phyloP scores from a whole-genome alignment of 2,797 vertebrate genomes.

The Pristis pectinata region DNA sequence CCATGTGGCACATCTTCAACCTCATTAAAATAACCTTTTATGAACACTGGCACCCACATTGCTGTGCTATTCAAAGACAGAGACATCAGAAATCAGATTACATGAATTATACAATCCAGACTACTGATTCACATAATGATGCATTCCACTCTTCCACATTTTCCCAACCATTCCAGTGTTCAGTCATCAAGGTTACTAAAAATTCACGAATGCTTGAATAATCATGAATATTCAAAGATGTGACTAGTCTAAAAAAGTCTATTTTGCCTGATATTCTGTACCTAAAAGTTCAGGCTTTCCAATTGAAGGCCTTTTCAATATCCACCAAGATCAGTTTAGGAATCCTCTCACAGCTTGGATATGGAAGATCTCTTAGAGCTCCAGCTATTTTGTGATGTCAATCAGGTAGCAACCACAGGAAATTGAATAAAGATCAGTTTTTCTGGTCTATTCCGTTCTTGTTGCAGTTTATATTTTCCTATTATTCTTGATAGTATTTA shows the following conservation, averaged over 20 bases:
- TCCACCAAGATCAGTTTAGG: not conserved
- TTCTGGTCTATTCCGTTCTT: not conserved
- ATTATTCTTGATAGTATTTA: not conserved
- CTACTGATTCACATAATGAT: not conserved
- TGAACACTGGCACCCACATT: not conserved
- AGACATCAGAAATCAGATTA: not conserved
- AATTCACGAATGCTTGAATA: not conserved
- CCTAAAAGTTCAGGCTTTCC: not conserved
- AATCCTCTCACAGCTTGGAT: not conserved
- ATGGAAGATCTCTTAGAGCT: not conserved
- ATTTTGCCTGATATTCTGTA: not conserved
- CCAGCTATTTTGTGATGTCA: not conserved
- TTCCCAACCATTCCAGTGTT: not conserved
- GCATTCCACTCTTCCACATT: not conserved
- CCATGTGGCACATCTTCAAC: not conserved
- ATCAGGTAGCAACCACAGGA: not conserved
- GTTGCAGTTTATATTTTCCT: not conserved
- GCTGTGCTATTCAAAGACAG: not conserved
- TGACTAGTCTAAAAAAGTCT: not conserved
- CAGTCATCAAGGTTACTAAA: not conserved
- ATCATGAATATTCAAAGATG: not conserved
- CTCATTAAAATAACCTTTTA: not conserved
- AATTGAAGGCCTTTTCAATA: not conserved
- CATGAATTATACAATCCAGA: not conserved
- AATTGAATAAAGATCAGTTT: not conserved